A percentile compares a stretch with the other conserved stretches of the same genome.
These are phyloP conservation scores for Brevimyrus niger DNA, from an alignment of 2,113 vertebrate species.

Conservation along the genomic window DNA sequence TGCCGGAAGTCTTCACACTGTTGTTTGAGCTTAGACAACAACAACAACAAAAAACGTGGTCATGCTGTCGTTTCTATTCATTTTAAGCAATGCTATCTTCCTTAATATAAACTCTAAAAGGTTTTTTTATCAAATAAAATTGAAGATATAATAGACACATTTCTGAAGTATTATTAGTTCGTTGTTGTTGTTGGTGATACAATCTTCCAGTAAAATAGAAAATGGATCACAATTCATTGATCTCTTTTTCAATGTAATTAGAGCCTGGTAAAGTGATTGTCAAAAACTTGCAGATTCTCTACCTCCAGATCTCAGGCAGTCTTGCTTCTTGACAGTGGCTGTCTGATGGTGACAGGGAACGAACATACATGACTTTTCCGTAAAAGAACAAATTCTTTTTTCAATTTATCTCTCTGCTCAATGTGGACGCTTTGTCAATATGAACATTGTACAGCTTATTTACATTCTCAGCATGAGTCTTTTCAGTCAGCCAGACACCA, in stretches of 20 bases:
- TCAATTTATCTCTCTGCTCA: not conserved
- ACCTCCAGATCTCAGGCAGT: not conserved
- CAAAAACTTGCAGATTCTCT: not conserved
- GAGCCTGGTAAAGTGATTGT: not conserved
- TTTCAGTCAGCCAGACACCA: not conserved
- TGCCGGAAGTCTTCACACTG: not conserved
- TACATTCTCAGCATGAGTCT: not conserved
- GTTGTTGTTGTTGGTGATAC: not conserved
- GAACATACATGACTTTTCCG: not conserved
- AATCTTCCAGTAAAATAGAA: not conserved
- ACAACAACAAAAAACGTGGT: not conserved
- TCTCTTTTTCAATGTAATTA: not conserved
- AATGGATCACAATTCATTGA: not conserved
- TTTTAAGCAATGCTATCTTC: not conserved
- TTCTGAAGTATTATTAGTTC: not conserved
- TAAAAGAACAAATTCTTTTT: not conserved
- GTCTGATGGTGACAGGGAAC: not conserved
- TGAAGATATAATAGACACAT: not conserved
- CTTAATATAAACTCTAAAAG: not conserved
- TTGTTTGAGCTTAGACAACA: not conserved
- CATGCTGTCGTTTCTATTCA: not conserved
- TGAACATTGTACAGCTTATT: not conserved
- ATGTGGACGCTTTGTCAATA: not conserved
- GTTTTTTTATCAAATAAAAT: not conserved
- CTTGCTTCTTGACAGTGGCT: not conserved